Evolutionary conservation across 2,797 vertebrate genomes (phyloP).

Genomic region (Avahi laniger): DNA sequence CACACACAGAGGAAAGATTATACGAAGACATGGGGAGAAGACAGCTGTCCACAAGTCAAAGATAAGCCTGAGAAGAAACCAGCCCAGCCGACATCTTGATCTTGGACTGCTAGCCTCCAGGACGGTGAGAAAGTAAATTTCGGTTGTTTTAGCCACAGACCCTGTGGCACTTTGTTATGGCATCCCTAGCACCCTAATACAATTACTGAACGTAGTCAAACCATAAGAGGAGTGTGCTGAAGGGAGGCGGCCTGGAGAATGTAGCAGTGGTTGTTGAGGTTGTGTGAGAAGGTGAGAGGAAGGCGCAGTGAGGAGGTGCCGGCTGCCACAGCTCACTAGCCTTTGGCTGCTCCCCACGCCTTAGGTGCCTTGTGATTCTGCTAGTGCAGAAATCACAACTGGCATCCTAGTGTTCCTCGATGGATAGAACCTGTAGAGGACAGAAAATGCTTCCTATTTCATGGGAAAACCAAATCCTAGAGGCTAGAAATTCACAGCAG

Average conservation of each 20-base stretch:
- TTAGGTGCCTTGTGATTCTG: background rate
- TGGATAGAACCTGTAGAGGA: background rate
- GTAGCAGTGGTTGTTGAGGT: accelerated
- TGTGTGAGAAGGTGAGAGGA: background rate
- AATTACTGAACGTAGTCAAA: background rate
- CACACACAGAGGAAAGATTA: background rate
- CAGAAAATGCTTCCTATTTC: background rate
- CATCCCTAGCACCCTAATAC: background rate
- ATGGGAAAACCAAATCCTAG: background rate
- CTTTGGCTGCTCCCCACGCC: background rate
- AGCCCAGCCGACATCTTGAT: background rate
- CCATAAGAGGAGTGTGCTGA: background rate
- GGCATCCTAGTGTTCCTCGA: background rate
- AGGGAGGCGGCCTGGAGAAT: background rate
- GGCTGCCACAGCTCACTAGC: too few species aligned
- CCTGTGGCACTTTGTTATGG: background rate
- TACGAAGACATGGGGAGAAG: background rate
- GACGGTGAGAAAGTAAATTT: background rate
- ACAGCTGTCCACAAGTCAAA: background rate
- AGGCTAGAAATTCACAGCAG: background rate
- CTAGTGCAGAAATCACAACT: background rate
- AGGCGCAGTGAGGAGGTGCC: accelerated
- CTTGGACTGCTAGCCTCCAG: background rate
- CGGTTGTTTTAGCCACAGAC: background rate
- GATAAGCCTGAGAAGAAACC: background rate